A percentile compares a stretch with the other conserved stretches of the same genome.
Conservation (phyloP, 2,797 vertebrate genomes). For the Leptatherina wallacei region DNA sequence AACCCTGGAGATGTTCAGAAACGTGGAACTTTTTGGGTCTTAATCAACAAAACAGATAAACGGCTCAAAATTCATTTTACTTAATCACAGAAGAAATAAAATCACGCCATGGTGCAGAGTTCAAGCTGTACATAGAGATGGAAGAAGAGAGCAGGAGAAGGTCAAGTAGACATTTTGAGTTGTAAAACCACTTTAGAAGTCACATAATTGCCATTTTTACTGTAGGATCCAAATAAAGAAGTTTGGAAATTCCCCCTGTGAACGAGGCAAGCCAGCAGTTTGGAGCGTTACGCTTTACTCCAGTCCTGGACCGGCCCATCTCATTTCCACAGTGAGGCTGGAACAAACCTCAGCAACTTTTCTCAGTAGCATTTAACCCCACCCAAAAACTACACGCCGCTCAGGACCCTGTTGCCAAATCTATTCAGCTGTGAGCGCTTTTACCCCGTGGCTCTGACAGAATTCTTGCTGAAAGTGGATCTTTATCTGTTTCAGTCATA, state of each 20-base stretch:
- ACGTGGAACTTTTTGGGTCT: background rate
- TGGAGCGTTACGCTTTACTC: constrained; percentile 43
- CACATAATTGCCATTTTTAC: constrained; percentile 58
- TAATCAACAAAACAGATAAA: background rate
- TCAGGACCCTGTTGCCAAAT: constrained; percentile 19
- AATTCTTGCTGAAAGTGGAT: constrained; percentile 45
- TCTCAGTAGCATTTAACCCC: constrained; percentile 26
- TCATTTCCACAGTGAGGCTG: constrained; percentile 52
- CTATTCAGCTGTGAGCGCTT: constrained; percentile 2
- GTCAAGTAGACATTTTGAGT: constrained; percentile 42
- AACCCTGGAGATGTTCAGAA: background rate
- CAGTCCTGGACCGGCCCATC: constrained; percentile 35
- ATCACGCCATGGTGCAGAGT: background rate
- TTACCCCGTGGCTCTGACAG: constrained; percentile 5
- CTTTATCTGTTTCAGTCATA: constrained; percentile 21
- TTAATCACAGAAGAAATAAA: no score
- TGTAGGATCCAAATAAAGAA: constrained; percentile 55
- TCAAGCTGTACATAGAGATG: background rate
- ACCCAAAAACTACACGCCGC: constrained; percentile 10
- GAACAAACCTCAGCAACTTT: constrained; percentile 23
- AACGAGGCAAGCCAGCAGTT: constrained; percentile 36
- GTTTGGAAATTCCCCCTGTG: constrained; percentile 59
- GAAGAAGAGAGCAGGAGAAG: constrained; percentile 14
- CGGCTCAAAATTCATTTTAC: background rate
- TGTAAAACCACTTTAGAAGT: constrained; percentile 36